Base-by-base conservation (phyloP, 2,888 invertebrate species). In the Gari tellinella region DNA sequence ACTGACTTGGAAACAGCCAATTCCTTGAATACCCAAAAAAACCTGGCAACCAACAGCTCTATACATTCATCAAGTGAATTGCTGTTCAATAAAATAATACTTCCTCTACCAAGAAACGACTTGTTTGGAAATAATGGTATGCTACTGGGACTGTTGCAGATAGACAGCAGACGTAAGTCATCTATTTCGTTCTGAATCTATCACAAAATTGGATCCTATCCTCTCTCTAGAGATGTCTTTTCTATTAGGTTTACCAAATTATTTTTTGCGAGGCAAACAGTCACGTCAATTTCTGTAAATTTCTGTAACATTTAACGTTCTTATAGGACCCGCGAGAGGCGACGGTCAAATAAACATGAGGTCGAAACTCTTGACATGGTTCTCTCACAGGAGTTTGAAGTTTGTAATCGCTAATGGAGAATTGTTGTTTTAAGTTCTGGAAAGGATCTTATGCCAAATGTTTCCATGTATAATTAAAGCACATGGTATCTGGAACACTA, bases 161-260 rank as follows among this genome's bases (percentile, higher is more conserved):
- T 31, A 31, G 31, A 31, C 31, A 31, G 10, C 31, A 31, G 31
- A 31, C 31, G 31, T 10, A 31, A 31, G 31, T 31, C 31, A 31
- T 31, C 31, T 31, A 31, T 31, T 31, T 31, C 10, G 10, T 31
- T 31, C 31, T 3, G 23, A 49, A 23, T 55, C 37, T 49, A 64
- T 64, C 53, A 12, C 55, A 43, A 57, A 57, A 48, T 57, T 40
- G 56, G 57, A 65, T 26, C 43, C 65, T 41, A 41, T 23, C 19
- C 40, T n/a, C 56, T 51, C 61, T 43, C 26, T 26, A 31, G 61
- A 43, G 25, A 37, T n/a, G 26, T 31, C 8, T 19, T 41, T 41
- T 53, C 31, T 41, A 25, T 51, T 56, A 43, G 48, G 55, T 68
- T 68, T 67, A 48, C 62, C 61, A 62, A 62, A 62, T 31, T 31